A percentile compares a stretch with the other conserved stretches of the same genome.
These are phyloP conservation scores for Coptodon rendalli DNA, from an alignment of 2,113 vertebrate species.

Conservation along the genomic window DNA sequence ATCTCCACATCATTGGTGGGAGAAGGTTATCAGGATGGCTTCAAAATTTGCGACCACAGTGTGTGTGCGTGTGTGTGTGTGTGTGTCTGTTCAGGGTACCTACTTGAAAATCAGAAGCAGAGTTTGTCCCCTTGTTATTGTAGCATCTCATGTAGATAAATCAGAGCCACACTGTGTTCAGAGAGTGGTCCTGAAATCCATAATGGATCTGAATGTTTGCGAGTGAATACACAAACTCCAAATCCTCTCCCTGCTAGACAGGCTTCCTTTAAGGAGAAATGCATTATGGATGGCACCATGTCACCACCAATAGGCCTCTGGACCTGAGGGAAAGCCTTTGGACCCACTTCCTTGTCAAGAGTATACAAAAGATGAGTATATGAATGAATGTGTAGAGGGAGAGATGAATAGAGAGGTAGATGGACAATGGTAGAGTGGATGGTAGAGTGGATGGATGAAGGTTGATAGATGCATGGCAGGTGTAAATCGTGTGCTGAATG, in stretches of 20 bases:
- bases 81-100: not conserved
- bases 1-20: no score
- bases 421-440: not conserved
- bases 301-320: not conserved
- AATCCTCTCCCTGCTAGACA: not conserved
- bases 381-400: not conserved
- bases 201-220: not conserved
- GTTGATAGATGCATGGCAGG: no score
- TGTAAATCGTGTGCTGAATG: not conserved
- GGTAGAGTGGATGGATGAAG: not conserved
- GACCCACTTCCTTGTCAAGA: not conserved
- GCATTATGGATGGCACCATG: slow-evolving; percentile 9
- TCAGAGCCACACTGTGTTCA: slow-evolving; percentile 6
- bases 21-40: no score
- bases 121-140: slow-evolving; percentile 8
- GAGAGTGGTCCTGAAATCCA: not conserved
- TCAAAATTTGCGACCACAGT: no score
- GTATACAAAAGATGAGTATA: not conserved
- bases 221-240: not conserved
- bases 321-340: not conserved
- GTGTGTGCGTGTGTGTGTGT: no score
- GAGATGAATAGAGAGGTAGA: not conserved
- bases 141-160: slow-evolving; percentile 28
- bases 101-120: slow-evolving; percentile 15
- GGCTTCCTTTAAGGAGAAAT: not conserved